Base-by-base conservation (phyloP, 2,888 invertebrate genomes). In the Cerastoderma edule region DNA sequence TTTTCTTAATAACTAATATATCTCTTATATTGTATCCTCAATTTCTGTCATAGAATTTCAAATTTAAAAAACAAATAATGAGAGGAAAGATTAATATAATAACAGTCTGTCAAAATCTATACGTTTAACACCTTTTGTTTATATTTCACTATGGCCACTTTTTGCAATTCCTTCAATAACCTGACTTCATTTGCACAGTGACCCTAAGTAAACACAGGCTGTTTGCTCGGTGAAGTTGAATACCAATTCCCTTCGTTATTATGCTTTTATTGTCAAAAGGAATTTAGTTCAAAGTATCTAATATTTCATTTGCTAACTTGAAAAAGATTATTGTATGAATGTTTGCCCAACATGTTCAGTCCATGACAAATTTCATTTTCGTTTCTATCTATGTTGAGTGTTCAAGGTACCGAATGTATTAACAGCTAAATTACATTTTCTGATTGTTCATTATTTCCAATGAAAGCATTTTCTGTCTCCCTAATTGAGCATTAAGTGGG, bases 161-260 rank as follows among this genome's bases (percentile, higher is more conserved):
- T 77, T 73, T 68, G 69, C 50, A 69, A 72, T 53, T 67, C 69
- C 73, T 66, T 50, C 67, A 73, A 44, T 67, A 39, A 78, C 68
- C 72, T 68, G 72, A 64, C 46, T 71, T 48, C 54, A 68, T 72
- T 76, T 72, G 68, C 6, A 68, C 76, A 76, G 72, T 46, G 22
- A 35, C 28, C 27, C 30, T 30, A 46, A 33, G 64, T 68, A 48
- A 64, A 68, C 50, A 72, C 30, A 39, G 44, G 35, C 1, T 78
- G 64, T 78, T 78, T 74, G 74, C 30, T 72, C 64, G 68, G 71
- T 46, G 33, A 48, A 50, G 33, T 66, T 50, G 19, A 66, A 66
- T 32, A 66, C 39, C 60, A 60, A 60, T 60, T 60, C 39, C 60
- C 19, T 33, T 60, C 8, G 60, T 60, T 60, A 39, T 39, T n/a